A percentile compares a stretch with the other conserved stretches of the same genome.
Evolutionary conservation across 2,113 vertebrate genomes (phyloP).

Genomic region (Meriones unguiculatus): DNA sequence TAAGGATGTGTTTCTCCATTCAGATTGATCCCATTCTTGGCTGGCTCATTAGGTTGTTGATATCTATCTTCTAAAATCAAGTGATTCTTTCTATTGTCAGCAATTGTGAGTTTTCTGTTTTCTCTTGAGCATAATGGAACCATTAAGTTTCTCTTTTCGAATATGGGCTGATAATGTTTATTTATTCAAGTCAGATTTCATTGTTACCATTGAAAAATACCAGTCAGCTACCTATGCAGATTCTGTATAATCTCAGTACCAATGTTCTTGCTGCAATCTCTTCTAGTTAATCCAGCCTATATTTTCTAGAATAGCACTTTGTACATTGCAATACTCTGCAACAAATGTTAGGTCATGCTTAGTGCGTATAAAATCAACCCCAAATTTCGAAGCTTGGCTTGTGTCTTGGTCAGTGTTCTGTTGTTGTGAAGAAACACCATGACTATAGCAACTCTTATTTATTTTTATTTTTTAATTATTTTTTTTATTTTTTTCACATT

Average conservation of each 20-base stretch:
- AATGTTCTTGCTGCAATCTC: not conserved
- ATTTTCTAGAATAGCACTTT: conserved; percentile 10
- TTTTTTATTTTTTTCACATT: too few relatives aligned
- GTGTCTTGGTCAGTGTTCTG: not conserved
- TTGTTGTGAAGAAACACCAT: not conserved
- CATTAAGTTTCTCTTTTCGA: not conserved
- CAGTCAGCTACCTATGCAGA: not conserved
- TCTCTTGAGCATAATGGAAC: not conserved
- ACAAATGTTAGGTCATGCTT: not conserved
- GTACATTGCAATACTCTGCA: not conserved
- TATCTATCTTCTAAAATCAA: conserved; percentile 8
- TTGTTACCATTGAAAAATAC: not conserved
- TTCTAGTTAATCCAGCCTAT: not conserved
- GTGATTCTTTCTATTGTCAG: not conserved
- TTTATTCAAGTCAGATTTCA: not conserved
- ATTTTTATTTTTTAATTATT: too few relatives aligned
- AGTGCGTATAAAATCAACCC: not conserved
- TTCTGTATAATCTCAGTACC: not conserved
- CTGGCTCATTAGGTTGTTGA: not conserved
- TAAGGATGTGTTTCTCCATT: not conserved
- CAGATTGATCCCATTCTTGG: not conserved
- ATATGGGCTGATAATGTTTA: not conserved
- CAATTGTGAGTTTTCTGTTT: conserved; percentile 18
- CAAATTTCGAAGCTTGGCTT: not conserved
- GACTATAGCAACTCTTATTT: not conserved